phyloP scores from a whole-genome alignment of 2,797 vertebrate species.

The Cygnus olor region DNA sequence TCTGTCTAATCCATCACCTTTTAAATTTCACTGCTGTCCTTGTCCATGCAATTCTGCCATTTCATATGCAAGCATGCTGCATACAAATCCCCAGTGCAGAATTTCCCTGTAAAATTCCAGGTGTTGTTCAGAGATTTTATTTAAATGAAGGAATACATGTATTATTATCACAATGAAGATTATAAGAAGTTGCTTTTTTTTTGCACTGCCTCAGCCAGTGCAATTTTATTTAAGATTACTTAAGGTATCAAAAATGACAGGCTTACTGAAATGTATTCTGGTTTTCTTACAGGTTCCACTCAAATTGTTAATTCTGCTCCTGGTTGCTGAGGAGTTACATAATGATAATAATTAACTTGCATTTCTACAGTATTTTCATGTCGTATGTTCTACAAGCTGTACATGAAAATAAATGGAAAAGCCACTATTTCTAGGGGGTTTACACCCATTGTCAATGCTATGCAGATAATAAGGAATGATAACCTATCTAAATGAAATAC shows the following conservation, averaged over 20 bases:
- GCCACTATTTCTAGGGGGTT: not conserved
- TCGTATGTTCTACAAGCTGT: not conserved
- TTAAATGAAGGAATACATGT: slow-evolving; percentile 36
- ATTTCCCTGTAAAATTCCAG: slow-evolving; percentile 43
- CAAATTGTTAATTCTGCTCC: slow-evolving; percentile 34
- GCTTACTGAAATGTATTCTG: slow-evolving; percentile 32
- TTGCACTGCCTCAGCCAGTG: slow-evolving; percentile 16
- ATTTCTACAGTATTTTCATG: slow-evolving; percentile 29
- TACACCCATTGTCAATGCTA: not conserved
- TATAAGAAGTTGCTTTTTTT: not conserved
- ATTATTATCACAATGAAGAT: slow-evolving; percentile 42
- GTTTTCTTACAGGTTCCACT: slow-evolving; percentile 3
- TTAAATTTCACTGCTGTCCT: slow-evolving; percentile 66
- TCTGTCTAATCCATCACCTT: slow-evolving; percentile 67
- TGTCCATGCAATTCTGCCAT: slow-evolving; percentile 37
- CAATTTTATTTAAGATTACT: slow-evolving; percentile 58
- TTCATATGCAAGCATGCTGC: not conserved
- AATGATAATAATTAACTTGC: slow-evolving; percentile 28
- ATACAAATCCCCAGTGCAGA: slow-evolving; percentile 41
- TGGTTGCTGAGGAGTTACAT: slow-evolving; percentile 21
- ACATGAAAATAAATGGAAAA: slow-evolving; percentile 22
- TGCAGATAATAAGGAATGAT: not conserved
- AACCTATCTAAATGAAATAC: slow-evolving; percentile 21
- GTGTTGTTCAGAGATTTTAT: slow-evolving; percentile 56
- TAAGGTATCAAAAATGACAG: slow-evolving; percentile 64